Evolutionary conservation across 2,888 invertebrate species (phyloP).

Genomic region (Alloplasta piceator): DNA sequence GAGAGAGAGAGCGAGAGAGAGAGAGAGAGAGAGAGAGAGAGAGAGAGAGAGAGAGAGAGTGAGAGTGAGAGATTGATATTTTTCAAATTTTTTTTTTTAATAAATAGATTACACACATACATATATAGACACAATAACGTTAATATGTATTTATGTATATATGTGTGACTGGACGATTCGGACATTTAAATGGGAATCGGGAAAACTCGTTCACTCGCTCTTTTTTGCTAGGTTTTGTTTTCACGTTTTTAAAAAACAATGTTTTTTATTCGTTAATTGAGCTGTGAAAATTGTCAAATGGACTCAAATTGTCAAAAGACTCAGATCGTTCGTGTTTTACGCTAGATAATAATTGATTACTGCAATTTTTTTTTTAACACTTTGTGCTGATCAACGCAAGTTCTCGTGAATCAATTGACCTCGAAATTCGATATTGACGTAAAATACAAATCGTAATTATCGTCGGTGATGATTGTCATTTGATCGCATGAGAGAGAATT

Average conservation of each 20-base stretch:
- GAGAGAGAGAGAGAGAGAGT: too few species aligned
- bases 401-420: slow-evolving; percentile 45
- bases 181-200: slow-evolving; percentile 40
- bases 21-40: too few species aligned
- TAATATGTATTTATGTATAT: slow-evolving; percentile 35
- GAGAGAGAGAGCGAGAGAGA: too few species aligned
- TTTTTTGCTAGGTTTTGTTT: slow-evolving; percentile 22
- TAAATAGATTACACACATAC: too few species aligned
- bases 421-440: slow-evolving; percentile 17
- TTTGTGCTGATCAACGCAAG: slow-evolving; percentile 34
- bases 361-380: slow-evolving; percentile 23
- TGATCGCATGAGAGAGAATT: too few species aligned
- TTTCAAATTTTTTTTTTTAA: too few species aligned
- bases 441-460: too few species aligned
- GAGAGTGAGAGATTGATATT: too few species aligned
- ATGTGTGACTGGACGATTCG: slow-evolving; percentile 52
- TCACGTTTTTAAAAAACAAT: too few species aligned
- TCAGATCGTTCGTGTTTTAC: slow-evolving; percentile 38
- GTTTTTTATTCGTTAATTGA: slow-evolving; percentile 37
- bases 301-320: slow-evolving; percentile 34
- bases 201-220: slow-evolving; percentile 54
- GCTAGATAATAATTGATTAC: slow-evolving; percentile 21
- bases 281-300: slow-evolving; percentile 20
- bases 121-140: too few species aligned
- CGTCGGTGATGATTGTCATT: too few species aligned